Evolutionary conservation across 2,113 vertebrate genomes (phyloP).

Genomic region (Gopherus flavomarginatus): DNA sequence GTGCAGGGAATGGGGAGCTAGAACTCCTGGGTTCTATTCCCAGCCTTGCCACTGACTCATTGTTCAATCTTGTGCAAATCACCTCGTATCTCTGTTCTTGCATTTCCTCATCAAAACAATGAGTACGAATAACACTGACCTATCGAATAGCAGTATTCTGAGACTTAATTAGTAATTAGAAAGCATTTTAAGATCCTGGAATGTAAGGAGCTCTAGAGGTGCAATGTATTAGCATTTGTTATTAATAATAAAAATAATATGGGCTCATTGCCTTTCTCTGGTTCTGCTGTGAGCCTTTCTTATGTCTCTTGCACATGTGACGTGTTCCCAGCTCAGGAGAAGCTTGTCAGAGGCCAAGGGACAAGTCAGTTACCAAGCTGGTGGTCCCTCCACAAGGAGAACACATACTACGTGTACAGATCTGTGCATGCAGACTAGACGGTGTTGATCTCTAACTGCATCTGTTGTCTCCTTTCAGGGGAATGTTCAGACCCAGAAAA

Average conservation of each 20-base stretch:
- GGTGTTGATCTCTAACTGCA: background rate
- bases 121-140: background rate
- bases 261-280: background rate
- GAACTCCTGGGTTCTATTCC: background rate
- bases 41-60: background rate
- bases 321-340: background rate
- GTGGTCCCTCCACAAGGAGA: background rate
- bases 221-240: background rate
- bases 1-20: background rate
- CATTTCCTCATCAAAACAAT: background rate
- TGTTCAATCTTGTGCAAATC: background rate
- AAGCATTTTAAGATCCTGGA: background rate
- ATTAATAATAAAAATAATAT: background rate
- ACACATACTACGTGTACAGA: background rate
- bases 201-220: background rate
- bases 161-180: background rate
- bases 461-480: conserved; percentile 69
- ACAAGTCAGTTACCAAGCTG: background rate
- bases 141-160: background rate
- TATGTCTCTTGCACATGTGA: background rate
- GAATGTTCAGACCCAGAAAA: conserved; percentile 83
- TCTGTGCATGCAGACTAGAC: background rate
- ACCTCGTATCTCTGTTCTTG: background rate
- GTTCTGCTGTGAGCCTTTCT: background rate
- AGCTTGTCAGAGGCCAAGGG: background rate